These are phyloP conservation scores for Pristionchus exspectatus DNA, from an alignment of 2,888 invertebrate species.

Conservation along the genomic window DNA sequence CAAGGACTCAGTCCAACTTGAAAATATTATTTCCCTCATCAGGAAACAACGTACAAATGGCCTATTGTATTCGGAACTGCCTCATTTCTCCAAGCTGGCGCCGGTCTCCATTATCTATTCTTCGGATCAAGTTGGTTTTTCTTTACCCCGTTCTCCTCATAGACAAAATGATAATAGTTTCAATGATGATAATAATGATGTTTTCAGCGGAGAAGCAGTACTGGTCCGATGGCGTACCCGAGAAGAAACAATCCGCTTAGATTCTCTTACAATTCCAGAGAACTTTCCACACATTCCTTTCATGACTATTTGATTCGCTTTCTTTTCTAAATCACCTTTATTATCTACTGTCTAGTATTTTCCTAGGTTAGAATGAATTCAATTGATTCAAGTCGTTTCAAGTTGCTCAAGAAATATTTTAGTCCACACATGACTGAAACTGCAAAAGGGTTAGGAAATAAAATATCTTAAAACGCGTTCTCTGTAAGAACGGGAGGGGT, in stretches of 20 bases:
- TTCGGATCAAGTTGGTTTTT: slow-evolving; percentile 27
- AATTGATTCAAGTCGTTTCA: too few relatives aligned
- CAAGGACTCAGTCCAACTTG: background rate
- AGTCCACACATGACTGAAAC: too few relatives aligned
- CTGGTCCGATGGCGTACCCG: background rate
- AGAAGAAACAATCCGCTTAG: background rate
- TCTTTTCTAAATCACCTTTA: too few relatives aligned
- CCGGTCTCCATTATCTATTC: slow-evolving; percentile 34
- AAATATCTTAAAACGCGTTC: too few relatives aligned
- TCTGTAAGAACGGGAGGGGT: too few relatives aligned
- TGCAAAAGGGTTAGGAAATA: too few relatives aligned
- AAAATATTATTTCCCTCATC: background rate
- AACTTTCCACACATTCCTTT: background rate
- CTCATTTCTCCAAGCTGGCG: background rate
- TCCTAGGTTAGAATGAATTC: too few relatives aligned
- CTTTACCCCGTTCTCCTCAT: background rate
- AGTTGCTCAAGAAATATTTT: too few relatives aligned
- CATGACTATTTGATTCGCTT: too few relatives aligned
- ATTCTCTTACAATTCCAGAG: background rate
- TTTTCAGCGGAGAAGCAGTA: slow-evolving; percentile 10
- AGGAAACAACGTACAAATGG: slow-evolving; percentile 40
- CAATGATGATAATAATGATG: too few relatives aligned
- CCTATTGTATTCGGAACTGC: slow-evolving; percentile 38
- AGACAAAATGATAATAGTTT: too few relatives aligned
- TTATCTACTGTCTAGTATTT: too few relatives aligned